phyloP scores from a whole-genome alignment of 2,113 vertebrate species.

The Acanthisitta chloris region DNA sequence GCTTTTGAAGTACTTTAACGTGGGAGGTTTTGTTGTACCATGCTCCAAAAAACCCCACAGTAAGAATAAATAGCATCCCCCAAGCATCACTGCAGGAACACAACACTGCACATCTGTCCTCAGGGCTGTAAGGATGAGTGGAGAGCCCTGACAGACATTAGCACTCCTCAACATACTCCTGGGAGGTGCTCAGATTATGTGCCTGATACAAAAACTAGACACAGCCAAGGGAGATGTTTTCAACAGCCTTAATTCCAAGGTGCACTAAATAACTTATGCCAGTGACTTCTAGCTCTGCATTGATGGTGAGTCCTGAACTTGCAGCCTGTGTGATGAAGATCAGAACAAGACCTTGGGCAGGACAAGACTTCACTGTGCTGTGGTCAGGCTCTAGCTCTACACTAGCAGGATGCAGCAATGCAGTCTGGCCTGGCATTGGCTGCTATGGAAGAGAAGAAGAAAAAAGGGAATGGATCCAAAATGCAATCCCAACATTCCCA shows the following conservation, averaged over 20 bases:
- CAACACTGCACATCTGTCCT: not conserved
- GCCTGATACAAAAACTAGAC: not conserved
- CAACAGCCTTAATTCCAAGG: not conserved
- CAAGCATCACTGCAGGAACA: not conserved
- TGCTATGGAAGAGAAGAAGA: not conserved
- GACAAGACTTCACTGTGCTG: not conserved
- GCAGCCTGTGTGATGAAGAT: accelerated
- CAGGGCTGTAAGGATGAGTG: accelerated
- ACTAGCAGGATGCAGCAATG: accelerated
- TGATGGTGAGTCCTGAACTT: not conserved
- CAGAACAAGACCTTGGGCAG: not conserved
- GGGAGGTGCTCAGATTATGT: not conserved
- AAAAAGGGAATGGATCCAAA: not conserved
- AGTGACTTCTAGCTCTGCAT: not conserved
- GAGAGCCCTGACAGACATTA: not conserved
- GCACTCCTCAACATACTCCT: accelerated
- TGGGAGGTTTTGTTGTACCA: not conserved
- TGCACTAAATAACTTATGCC: not conserved
- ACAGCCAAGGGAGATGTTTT: not conserved
- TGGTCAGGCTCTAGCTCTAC: not conserved
- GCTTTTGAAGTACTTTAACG: not conserved
- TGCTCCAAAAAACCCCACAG: not conserved
- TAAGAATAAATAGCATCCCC: not conserved
- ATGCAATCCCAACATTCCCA: not conserved
- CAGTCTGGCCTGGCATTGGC: not conserved